Conservation (phyloP, 2,797 vertebrate species). For the Sebastes diploproa region DNA sequence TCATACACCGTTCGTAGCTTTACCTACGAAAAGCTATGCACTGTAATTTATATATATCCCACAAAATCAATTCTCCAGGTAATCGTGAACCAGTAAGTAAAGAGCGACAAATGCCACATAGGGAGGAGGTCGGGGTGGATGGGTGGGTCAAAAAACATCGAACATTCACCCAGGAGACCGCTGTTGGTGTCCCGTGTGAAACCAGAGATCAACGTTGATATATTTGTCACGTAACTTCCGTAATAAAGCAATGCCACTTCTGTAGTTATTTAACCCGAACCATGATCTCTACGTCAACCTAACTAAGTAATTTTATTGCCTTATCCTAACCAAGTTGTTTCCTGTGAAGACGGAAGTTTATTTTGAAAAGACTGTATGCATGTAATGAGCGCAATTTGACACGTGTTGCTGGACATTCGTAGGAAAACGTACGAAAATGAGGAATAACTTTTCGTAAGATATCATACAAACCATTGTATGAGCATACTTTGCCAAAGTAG, state of each 20-base stretch:
- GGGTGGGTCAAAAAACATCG: not conserved
- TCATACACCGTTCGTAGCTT: not conserved
- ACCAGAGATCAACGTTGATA: not conserved
- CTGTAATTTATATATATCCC: not conserved
- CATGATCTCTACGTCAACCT: not conserved
- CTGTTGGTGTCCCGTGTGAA: too few species aligned
- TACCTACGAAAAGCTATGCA: not conserved
- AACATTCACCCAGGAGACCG: too few species aligned
- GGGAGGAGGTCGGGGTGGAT: not conserved
- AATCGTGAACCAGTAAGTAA: not conserved
- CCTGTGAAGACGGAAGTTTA: not conserved
- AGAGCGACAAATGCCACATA: not conserved
- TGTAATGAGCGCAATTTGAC: not conserved
- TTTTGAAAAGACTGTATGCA: not conserved
- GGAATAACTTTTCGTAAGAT: not conserved
- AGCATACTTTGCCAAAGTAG: not conserved
- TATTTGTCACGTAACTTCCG: not conserved
- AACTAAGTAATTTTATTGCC: not conserved
- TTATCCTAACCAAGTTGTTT: not conserved
- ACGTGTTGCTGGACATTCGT: not conserved
- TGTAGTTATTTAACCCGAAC: not conserved
- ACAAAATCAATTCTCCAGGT: not conserved
- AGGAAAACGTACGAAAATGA: not conserved
- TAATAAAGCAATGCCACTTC: not conserved
- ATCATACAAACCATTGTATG: too few species aligned